Conservation (phyloP, 2,797 vertebrate genomes). For the Sebastes wilsoni region DNA sequence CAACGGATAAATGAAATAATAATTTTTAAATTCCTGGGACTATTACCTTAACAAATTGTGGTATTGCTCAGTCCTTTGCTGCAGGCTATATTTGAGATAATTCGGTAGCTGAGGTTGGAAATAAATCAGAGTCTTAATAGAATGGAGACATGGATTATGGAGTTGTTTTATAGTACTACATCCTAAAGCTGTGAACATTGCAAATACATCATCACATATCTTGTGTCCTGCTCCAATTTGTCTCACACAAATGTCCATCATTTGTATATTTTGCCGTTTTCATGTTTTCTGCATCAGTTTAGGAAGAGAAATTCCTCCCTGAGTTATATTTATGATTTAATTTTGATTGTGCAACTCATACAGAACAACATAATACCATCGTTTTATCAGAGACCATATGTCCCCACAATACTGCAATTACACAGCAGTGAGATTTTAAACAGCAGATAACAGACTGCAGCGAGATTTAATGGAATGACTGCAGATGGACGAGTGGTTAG, state of each 20-base stretch:
- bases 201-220: not conserved
- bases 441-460: constrained; percentile 54
- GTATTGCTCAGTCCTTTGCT: constrained; percentile 39
- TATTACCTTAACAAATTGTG: constrained; percentile 49
- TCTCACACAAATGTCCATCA: not conserved
- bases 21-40: constrained; percentile 14
- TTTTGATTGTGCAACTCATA: constrained; percentile 8
- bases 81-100: constrained; percentile 44
- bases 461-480: constrained; percentile 51
- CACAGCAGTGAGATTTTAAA: constrained; percentile 46
- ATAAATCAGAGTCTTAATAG: constrained; percentile 21
- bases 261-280: not conserved
- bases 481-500: constrained; percentile 61
- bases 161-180: not conserved
- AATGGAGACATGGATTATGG: constrained; percentile 8
- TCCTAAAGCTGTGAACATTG: not conserved
- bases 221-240: not conserved
- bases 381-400: constrained; percentile 58
- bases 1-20: constrained; percentile 23
- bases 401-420: constrained; percentile 42
- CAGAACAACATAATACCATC: constrained; percentile 20
- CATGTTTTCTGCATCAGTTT: not conserved
- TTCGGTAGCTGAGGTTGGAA: constrained; percentile 9
- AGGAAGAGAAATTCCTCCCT: not conserved
- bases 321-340: constrained; percentile 1